Evolutionary conservation across 1,140 invertebrate genomes (phyloP).

Genomic region (Panagrolaimus sp.): DNA sequence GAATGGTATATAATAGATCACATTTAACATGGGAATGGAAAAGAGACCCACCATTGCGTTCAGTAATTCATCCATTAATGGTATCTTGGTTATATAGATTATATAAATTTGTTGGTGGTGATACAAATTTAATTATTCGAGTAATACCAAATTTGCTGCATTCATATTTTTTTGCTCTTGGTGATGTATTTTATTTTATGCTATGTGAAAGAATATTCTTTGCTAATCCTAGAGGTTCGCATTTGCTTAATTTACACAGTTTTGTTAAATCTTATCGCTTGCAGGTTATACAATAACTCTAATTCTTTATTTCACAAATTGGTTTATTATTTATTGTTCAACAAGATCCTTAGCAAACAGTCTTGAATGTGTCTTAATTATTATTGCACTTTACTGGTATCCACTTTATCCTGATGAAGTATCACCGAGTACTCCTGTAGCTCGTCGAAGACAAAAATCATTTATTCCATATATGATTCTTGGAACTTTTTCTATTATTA

Average conservation of each 20-base stretch:
- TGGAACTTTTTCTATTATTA: slow-evolving; percentile 19
- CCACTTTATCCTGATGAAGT: slow-evolving; percentile 13
- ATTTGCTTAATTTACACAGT: not conserved
- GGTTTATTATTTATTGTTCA: slow-evolving; percentile 37
- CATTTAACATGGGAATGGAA: slow-evolving; percentile 38
- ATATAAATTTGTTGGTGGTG: slow-evolving; percentile 19
- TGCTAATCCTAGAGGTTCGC: not conserved
- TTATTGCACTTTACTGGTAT: slow-evolving; percentile 34
- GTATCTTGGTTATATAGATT: slow-evolving; percentile 23
- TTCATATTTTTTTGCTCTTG: slow-evolving; percentile 29
- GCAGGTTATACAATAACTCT: slow-evolving; percentile 16
- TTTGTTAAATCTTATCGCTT: not conserved
- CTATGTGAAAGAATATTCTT: slow-evolving; percentile 17
- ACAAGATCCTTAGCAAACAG: slow-evolving; percentile 34
- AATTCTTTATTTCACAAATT: slow-evolving; percentile 30
- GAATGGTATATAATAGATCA: slow-evolving; percentile 27
- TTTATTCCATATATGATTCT: slow-evolving; percentile 16
- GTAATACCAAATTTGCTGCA: slow-evolving; percentile 30
- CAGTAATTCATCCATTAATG: slow-evolving; percentile 27
- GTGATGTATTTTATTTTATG: slow-evolving; percentile 29
- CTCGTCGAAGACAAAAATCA: slow-evolving; percentile 9
- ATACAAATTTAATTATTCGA: slow-evolving; percentile 19
- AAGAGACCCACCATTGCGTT: slow-evolving; percentile 21
- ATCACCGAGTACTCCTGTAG: not conserved
- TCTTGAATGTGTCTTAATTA: slow-evolving; percentile 24